These are phyloP conservation scores for Bombus confusus DNA, from an alignment of 1,140 invertebrate species.

Conservation along the genomic window DNA sequence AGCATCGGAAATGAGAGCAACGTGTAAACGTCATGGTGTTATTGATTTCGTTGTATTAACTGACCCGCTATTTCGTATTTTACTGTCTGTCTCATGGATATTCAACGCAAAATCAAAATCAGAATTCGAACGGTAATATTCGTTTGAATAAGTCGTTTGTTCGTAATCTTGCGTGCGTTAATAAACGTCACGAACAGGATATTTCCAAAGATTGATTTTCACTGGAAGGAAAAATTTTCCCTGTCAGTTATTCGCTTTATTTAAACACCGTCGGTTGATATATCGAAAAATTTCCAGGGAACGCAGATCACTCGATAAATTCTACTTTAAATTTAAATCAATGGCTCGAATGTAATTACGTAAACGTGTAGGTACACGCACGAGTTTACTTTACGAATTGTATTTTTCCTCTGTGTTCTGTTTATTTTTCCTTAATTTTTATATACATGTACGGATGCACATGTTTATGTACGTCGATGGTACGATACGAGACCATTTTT, in stretches of 20 bases:
- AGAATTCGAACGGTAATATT: neutral
- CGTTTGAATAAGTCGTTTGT: neutral
- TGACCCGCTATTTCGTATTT: constrained; percentile 48
- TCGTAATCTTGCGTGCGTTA: neutral
- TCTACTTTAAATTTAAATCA: neutral
- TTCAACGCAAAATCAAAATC: constrained; percentile 5
- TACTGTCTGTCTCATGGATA: neutral
- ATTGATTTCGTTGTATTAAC: constrained; percentile 67
- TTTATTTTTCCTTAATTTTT: too few species aligned
- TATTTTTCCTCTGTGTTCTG: neutral
- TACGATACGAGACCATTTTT: neutral
- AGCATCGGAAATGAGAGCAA: constrained; percentile 65
- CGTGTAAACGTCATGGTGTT: constrained; percentile 51
- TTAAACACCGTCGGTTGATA: neutral
- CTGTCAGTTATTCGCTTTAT: neutral
- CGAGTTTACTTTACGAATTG: neutral
- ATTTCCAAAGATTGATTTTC: neutral
- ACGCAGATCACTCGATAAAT: neutral
- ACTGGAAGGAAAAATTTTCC: neutral
- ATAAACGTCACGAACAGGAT: neutral
- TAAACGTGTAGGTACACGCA: neutral
- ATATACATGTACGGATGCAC: too few species aligned
- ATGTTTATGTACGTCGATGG: neutral
- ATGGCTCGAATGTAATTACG: neutral
- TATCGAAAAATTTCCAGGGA: neutral